Base-by-base conservation (phyloP, 2,888 invertebrate genomes). In the Nymphalis c-album region DNA sequence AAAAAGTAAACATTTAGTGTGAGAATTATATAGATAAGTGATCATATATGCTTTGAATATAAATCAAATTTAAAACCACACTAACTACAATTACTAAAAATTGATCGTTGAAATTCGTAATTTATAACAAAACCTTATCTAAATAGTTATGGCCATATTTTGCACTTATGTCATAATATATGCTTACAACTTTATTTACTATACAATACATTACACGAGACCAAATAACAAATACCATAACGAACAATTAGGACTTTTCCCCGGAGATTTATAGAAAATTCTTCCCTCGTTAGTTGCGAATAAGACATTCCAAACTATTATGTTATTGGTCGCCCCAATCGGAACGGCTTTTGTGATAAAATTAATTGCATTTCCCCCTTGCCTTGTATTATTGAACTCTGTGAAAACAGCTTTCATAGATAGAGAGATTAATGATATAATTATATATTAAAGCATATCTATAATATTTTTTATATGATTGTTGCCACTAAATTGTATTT, bases 301-400 rank as follows among this genome's bases (percentile, higher is more conserved):
- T 76, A 74, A 74, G 76, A 76, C 74, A 75, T 78, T 77, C 77
- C 77, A 40, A 74, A 78, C 80, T 78, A 80, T 81, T 80, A 69
- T 71, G 77, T 77, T 72, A 71, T 72, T 70, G 68, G 70, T 72
- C 64, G 65, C 68, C 71, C 74, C 73, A 75, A 75, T 76, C 74
- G 81, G 78, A 75, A 77, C 76, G 78, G 79, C 86, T 85, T 85
- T 90, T 88, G 86, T 88, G 86, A 84, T 84, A 81, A 86, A 86
- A 88, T 88, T 89, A 88, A 89, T 89, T 88, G 87, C 88, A 86
- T 85, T 88, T 84, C 82, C 85, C 87, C 87, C 77, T 55, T n/a
- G 20, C 55, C 77, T 74, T 75, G 61, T 61, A 78, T 72, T 73
- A 76, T 70, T 63, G 64, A 68, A 55, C 55, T 70, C 72, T 76